Base-by-base conservation (phyloP, 2,888 invertebrate genomes). In the Deilephila elpenor region DNA sequence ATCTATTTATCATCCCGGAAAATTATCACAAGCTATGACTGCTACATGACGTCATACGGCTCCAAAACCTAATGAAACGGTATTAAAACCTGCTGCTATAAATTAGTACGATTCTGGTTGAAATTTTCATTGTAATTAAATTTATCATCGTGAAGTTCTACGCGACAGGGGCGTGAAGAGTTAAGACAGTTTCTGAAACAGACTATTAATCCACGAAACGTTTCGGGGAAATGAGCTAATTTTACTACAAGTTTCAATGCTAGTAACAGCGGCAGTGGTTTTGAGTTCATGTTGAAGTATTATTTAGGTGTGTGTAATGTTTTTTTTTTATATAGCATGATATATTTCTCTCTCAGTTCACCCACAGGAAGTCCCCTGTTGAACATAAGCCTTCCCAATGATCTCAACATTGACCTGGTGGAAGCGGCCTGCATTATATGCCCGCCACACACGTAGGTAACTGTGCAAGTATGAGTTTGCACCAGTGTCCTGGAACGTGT, bases 141-240 rank as follows among this genome's bases (percentile, higher is more conserved):
- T 67, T 67, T 17, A 67, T 51, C 67, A 67, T 37, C 37, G n/a
- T 2, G 6, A 51, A 67, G 44, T 51, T 25, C 19, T 56, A 5
- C 44, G 51, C 67, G 20, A 25, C 44, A 44, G 67, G 29, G 44
- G 11, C 17, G 56, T n/a, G 56, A 51, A 25, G 51, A 67, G 44
- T 67, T 51, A 7, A 17, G 51, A 20, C 64, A 25, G 67, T 67
- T 44, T 44, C 37, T 25, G 60, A 60, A 51, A 17, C 67, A 20
- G 37, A 67, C 51, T 44, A 67, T 51, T 67, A 51, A 25, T 51
- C 64, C 25, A 51, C 51, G 25, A 67, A 51, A 51, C 67, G 25
- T 67, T 67, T 51, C 25, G 67, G 44, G 20, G 17, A 67, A 51
- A 60, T 29, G 29, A n/a, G n/a, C 1, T 56, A 67, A 51, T 51